Percentiles rank a stretch among this genome's conserved stretches.
Evolutionary conservation across 2,797 vertebrate species (phyloP).

Genomic region (Muscicapa striata): DNA sequence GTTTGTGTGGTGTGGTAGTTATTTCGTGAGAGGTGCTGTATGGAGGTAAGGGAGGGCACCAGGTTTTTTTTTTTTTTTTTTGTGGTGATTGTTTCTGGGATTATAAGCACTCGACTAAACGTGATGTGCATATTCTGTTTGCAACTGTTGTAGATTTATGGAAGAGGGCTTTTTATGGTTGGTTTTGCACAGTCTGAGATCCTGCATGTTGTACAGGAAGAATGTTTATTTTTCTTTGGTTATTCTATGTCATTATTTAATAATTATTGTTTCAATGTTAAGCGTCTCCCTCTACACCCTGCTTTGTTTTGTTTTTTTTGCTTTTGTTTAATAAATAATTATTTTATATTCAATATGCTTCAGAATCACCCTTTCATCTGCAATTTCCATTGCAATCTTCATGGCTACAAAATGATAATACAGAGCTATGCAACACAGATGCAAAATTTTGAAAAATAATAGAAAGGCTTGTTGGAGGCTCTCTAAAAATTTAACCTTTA

Average conservation of each 20-base stretch:
- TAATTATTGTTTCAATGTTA: not conserved
- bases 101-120: not conserved
- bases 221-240: constrained; percentile 1
- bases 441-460: not conserved
- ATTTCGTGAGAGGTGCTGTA: not conserved
- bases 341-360: not conserved
- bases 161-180: not conserved
- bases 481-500: constrained; percentile 33
- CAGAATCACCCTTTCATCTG: not conserved
- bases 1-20: not conserved
- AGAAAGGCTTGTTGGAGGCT: not conserved
- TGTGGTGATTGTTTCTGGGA: constrained; percentile 11
- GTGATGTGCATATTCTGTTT: not conserved
- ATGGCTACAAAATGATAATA: not conserved
- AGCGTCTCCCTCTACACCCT: not conserved
- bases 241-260: constrained; percentile 12
- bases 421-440: not conserved
- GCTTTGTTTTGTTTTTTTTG: not conserved
- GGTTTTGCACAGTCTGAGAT: not conserved
- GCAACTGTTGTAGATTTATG: not conserved
- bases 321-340: not conserved
- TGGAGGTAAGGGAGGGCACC: not conserved
- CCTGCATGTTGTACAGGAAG: not conserved
- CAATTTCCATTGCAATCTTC: not conserved
- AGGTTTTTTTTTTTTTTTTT: not conserved